phyloP scores from a whole-genome alignment of 2,888 invertebrate species.

The Ectemnius cavifrons region DNA sequence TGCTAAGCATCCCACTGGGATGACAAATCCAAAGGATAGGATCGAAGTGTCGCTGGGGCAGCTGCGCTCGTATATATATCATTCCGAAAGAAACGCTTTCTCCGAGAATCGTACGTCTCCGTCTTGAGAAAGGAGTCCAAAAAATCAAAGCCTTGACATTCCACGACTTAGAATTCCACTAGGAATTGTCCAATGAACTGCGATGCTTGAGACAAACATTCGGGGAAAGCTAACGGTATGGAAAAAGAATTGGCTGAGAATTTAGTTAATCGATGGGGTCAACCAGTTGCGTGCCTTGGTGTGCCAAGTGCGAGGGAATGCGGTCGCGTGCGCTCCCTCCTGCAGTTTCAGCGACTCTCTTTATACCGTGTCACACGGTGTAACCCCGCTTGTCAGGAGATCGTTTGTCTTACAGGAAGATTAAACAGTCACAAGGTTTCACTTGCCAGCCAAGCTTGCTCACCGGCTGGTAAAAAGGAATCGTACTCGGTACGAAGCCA shows the following conservation, averaged over 20 bases:
- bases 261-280: constrained; percentile 63
- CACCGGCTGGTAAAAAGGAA: constrained; percentile 7
- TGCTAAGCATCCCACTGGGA: not conserved
- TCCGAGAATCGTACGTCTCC: not conserved
- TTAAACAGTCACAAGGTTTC: constrained; percentile 42
- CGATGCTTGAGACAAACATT: too few species aligned
- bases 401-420: constrained; percentile 48
- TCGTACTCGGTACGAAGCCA: not conserved
- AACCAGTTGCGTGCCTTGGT: constrained; percentile 63
- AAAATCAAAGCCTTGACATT: not conserved
- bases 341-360: constrained; percentile 55
- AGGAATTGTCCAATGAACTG: too few species aligned
- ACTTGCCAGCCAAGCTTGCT: constrained; percentile 17
- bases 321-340: constrained; percentile 18
- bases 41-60: not conserved
- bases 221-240: not conserved
- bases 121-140: not conserved
- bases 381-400: constrained; percentile 46
- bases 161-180: not conserved
- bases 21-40: constrained; percentile 1
- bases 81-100: not conserved
- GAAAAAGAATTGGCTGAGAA: not conserved
- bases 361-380: constrained; percentile 40
- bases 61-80: not conserved
- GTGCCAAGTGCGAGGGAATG: constrained; percentile 60